Percentiles rank a stretch among this genome's conserved stretches.
These are phyloP conservation scores for Girardinichthys multiradiatus DNA, from an alignment of 2,113 vertebrate species.

Conservation along the genomic window DNA sequence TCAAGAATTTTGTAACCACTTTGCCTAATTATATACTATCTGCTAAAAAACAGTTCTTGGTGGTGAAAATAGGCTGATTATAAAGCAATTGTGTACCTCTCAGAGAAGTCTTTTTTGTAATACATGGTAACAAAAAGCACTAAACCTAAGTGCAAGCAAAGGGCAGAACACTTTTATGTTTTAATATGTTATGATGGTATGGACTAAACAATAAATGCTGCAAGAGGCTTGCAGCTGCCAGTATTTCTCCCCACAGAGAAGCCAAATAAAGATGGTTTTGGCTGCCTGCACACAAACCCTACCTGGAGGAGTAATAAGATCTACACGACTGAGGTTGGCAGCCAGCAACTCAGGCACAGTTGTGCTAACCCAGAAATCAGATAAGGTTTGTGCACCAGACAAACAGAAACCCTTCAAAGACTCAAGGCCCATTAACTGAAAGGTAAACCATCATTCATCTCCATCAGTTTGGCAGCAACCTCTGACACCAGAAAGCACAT, in stretches of 20 bases:
- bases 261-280: conserved; percentile 69
- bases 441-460: conserved; percentile 62
- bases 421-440: conserved; percentile 69
- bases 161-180: conserved; percentile 46
- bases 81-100: conserved; percentile 39
- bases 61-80: conserved; percentile 20
- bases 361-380: conserved; percentile 70
- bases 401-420: conserved; percentile 71
- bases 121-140: conserved; percentile 49
- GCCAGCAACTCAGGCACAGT: conserved; percentile 57
- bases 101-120: conserved; percentile 26
- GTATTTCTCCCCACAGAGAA: conserved; percentile 57
- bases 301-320: conserved; percentile 73
- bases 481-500: conserved; percentile 32
- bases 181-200: conserved; percentile 61
- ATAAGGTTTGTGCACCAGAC: conserved; percentile 74
- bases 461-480: conserved; percentile 25
- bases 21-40: conserved; percentile 28
- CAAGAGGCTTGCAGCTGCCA: conserved; percentile 59
- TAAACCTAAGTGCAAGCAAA: conserved; percentile 43
- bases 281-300: conserved; percentile 55
- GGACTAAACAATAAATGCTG: conserved; percentile 56
- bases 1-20: conserved; percentile 32
- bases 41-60: conserved; percentile 31
- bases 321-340: conserved; percentile 57